Percentiles rank a stretch among this genome's conserved stretches.
Evolutionary conservation across 2,113 vertebrate genomes (phyloP).

Genomic region (Aptenodytes forsteri): DNA sequence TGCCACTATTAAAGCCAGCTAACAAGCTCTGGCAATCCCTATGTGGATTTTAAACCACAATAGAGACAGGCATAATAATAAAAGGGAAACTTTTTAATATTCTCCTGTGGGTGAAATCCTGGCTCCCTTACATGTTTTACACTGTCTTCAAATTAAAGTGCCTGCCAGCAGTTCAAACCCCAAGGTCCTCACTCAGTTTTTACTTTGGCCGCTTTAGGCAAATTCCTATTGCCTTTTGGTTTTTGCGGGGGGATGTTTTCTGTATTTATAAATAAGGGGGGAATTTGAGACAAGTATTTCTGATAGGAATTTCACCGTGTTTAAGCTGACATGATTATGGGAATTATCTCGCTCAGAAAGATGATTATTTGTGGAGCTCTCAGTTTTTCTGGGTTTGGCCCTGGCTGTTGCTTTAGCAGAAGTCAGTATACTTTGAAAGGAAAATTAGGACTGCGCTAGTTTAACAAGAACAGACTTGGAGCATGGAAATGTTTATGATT

Average conservation of each 20-base stretch:
- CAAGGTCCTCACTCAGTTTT: not conserved
- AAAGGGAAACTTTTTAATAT: not conserved
- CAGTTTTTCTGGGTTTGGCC: not conserved
- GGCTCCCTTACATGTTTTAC: not conserved
- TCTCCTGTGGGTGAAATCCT: not conserved
- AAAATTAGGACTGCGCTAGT: not conserved
- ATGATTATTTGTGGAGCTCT: not conserved
- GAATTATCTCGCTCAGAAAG: not conserved
- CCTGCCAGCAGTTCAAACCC: not conserved
- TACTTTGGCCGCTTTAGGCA: not conserved
- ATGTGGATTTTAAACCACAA: conserved; percentile 31
- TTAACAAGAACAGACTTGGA: conserved; percentile 56
- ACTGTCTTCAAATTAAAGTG: conserved; percentile 3
- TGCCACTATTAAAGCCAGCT: conserved; percentile 61
- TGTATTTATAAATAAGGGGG: not conserved
- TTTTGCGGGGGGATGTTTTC: not conserved
- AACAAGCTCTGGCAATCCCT: conserved; percentile 65
- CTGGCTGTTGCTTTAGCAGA: conserved; percentile 51
- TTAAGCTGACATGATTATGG: not conserved
- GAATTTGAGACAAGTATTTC: not conserved
- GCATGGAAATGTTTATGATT: not conserved
- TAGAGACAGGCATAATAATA: not conserved
- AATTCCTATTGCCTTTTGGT: not conserved
- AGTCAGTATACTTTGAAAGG: not conserved
- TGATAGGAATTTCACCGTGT: not conserved